Percentiles rank a stretch among this genome's conserved stretches.
Evolutionary conservation across 2,888 invertebrate species (phyloP).

Genomic region (Eupithecia tripunctaria): DNA sequence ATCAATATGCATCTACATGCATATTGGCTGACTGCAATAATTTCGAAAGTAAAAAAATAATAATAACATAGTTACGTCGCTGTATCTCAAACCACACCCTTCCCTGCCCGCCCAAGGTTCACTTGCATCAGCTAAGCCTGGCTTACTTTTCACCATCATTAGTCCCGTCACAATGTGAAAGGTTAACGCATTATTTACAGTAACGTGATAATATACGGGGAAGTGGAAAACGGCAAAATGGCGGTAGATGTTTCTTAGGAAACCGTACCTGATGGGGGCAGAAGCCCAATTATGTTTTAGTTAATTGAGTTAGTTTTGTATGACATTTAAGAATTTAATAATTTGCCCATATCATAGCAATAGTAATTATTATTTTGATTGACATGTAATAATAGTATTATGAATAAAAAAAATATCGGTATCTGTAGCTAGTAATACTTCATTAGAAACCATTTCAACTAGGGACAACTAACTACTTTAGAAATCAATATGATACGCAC

Average conservation of each 20-base stretch:
- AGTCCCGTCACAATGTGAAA: slow-evolving; percentile 59
- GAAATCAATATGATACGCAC: not conserved
- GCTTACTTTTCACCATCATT: slow-evolving; percentile 65
- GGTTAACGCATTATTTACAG: slow-evolving; percentile 60
- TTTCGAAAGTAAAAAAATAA: not conserved
- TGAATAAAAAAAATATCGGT: no score
- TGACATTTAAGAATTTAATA: no score
- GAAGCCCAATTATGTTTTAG: not conserved
- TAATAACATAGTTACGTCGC: not conserved
- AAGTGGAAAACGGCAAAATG: slow-evolving; percentile 36
- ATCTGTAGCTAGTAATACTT: not conserved
- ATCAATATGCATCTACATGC: no score
- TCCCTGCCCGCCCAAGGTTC: slow-evolving; percentile 40
- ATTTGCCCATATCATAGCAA: no score
- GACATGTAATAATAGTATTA: no score
- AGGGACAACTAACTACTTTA: no score
- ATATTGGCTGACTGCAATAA: not conserved
- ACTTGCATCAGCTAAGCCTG: slow-evolving; percentile 60
- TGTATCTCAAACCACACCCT: slow-evolving; percentile 24
- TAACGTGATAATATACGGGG: slow-evolving; percentile 51
- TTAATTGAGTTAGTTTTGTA: no score
- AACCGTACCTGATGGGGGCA: not conserved
- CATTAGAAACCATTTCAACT: not conserved
- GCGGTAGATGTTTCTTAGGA: slow-evolving; percentile 15
- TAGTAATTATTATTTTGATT: no score